Conservation (phyloP, 2,888 invertebrate genomes). For the Ophioninae sp. region DNA sequence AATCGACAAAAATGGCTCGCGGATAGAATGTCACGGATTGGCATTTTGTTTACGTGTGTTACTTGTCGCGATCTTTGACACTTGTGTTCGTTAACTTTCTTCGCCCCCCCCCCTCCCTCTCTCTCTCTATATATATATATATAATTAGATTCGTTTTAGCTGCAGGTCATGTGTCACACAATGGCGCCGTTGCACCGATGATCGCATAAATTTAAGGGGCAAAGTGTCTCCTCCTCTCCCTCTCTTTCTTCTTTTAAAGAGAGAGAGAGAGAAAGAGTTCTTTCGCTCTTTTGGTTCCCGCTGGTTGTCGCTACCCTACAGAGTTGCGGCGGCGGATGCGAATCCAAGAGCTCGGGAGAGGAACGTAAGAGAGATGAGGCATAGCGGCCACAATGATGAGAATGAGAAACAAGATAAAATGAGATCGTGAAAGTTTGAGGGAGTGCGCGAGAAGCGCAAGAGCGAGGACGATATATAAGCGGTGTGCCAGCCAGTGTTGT, state of each 20-base stretch:
- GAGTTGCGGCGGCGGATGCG: constrained; percentile 22
- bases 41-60: no score
- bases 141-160: constrained; percentile 56
- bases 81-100: constrained; percentile 6
- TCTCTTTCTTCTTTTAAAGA: constrained; percentile 41
- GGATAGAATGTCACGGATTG: no score
- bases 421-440: constrained; percentile 49
- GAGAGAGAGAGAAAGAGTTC: no score
- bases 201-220: constrained; percentile 74
- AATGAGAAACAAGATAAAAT: constrained; percentile 50
- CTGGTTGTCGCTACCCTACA: constrained; percentile 6
- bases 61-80: not conserved
- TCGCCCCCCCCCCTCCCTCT: no score
- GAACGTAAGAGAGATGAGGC: constrained; percentile 52
- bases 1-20: no score
- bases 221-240: constrained; percentile 52
- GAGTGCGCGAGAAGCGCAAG: constrained; percentile 58
- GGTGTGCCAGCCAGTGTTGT: constrained; percentile 78
- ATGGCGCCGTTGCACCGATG: constrained; percentile 70
- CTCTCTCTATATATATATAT: not conserved
- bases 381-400: constrained; percentile 41
- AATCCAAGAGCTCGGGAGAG: constrained; percentile 30
- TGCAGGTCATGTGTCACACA: constrained; percentile 58
- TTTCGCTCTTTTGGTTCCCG: not conserved
- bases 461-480: constrained; percentile 71